Evolutionary conservation across 2,797 vertebrate genomes (phyloP), one percentile per base, ranked within the genome.

Genomic region (Knipowitschia caucasica): DNA sequence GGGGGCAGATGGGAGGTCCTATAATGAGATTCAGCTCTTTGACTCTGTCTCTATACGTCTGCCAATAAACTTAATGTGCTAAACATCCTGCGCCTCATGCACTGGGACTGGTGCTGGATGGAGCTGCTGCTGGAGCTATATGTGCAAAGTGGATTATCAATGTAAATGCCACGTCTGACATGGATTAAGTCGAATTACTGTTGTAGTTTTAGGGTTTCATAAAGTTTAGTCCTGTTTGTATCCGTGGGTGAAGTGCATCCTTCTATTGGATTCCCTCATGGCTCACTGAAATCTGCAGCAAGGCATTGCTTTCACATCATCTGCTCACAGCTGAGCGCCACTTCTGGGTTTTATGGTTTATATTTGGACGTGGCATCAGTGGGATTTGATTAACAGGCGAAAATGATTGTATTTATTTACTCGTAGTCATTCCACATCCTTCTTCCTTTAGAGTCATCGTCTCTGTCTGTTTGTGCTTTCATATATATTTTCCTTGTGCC

Each of bases 11-110:
- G 86, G 80, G 88, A 89, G 84, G 87, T 79, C 74, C 81, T 86
- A 84, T 93, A 89, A 92, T 88, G 86, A 89, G 77, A 89, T 89
- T 86, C 66, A 29, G 73, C 71, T 81, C 73, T 62, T 85, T 83
- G 73, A 85, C 78, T 86, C 73, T 69, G 74, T 82, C 73, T 80
- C 71, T 64, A 58, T 67, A 72, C 72, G 78, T 77, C 83, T 84
- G 81, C 85, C 88, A 83, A 87, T 86, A 89, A 93, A 93, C 89
- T 93, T 93, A 85, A 84, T 78, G 73, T 49, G 61, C 67, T 85
- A 85, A 84, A 87, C 78, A 82, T 77, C 62, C 68, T 68, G 56
- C 56, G 54, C 50, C 59, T 63, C 64, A 56, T 25, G 15, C 42
- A 30, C 33, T 34, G 7, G 25, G 29, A 17, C 9, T 30, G 15